Conservation (phyloP, 2,797 vertebrate species). For the Chaetodon trifasciatus region DNA sequence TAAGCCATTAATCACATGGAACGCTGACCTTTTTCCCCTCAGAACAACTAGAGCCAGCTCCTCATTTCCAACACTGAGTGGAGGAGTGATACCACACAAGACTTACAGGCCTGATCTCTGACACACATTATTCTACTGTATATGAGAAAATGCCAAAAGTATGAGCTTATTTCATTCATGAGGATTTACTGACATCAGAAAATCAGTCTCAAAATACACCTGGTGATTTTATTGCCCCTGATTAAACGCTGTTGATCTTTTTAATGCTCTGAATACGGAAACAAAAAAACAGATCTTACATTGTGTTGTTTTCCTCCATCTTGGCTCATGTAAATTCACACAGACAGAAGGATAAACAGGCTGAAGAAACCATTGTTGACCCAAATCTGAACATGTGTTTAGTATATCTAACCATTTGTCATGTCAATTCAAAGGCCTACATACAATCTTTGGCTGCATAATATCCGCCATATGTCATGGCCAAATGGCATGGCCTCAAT, state of each 20-base stretch:
- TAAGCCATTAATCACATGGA: slow-evolving; percentile 74
- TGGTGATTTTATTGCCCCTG: not conserved
- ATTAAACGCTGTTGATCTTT: not conserved
- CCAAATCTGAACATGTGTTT: slow-evolving; percentile 53
- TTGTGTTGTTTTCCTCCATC: slow-evolving; percentile 13
- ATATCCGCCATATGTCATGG: not conserved
- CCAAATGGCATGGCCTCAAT: slow-evolving; percentile 1
- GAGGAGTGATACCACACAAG: slow-evolving; percentile 25
- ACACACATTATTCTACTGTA: slow-evolving; percentile 9
- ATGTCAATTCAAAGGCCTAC: slow-evolving; percentile 10
- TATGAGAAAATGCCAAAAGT: slow-evolving; percentile 15
- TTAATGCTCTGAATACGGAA: not conserved
- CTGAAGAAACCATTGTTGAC: slow-evolving; percentile 35
- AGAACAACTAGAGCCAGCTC: slow-evolving; percentile 48
- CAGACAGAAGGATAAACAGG: slow-evolving; percentile 41
- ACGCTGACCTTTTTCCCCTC: slow-evolving; percentile 61
- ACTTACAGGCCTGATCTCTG: slow-evolving; percentile 12
- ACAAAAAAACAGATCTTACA: not conserved
- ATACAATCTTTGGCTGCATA: slow-evolving; percentile 11
- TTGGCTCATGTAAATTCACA: slow-evolving; percentile 12
- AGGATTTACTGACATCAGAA: not conserved
- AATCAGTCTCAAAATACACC: slow-evolving; percentile 20
- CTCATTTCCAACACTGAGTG: slow-evolving; percentile 63
- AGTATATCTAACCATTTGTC: slow-evolving; percentile 44
- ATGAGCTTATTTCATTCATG: not conserved